Evolutionary conservation across 2,113 vertebrate genomes (phyloP).

Genomic region (Progne subis): DNA sequence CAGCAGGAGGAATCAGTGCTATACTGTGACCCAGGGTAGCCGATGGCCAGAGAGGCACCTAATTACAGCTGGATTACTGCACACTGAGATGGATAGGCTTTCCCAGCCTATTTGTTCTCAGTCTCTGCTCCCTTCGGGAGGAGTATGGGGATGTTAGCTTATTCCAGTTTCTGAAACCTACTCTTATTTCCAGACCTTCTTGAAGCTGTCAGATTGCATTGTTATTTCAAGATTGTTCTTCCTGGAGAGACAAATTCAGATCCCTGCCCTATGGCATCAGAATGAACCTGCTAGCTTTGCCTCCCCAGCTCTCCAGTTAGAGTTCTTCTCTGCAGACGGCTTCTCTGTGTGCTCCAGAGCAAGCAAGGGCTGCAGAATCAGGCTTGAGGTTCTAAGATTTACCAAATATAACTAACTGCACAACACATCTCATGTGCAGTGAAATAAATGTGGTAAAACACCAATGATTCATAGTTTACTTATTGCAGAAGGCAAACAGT

Average conservation of each 20-base stretch:
- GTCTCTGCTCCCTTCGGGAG: not conserved
- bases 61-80: conserved; percentile 10
- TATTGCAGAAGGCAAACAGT: conserved; percentile 40
- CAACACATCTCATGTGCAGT: not conserved
- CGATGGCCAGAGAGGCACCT: not conserved
- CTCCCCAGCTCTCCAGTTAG: not conserved
- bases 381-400: not conserved
- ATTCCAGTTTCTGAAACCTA: conserved; percentile 39
- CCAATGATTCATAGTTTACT: conserved; percentile 24
- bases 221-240: not conserved
- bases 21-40: not conserved
- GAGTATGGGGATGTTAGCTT: not conserved
- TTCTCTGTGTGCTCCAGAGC: not conserved
- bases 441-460: conserved; percentile 53
- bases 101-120: conserved; percentile 17
- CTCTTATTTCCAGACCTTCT: not conserved
- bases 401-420: conserved; percentile 29
- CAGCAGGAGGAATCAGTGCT: not conserved
- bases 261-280: not conserved
- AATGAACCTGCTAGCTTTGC: not conserved
- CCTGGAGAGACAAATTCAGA: not conserved
- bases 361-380: not conserved
- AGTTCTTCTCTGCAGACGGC: not conserved
- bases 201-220: not conserved
- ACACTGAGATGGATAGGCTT: not conserved